Evolutionary conservation across 2,113 vertebrate genomes (phyloP).

Genomic region (Brachypodius melanocephalos): DNA sequence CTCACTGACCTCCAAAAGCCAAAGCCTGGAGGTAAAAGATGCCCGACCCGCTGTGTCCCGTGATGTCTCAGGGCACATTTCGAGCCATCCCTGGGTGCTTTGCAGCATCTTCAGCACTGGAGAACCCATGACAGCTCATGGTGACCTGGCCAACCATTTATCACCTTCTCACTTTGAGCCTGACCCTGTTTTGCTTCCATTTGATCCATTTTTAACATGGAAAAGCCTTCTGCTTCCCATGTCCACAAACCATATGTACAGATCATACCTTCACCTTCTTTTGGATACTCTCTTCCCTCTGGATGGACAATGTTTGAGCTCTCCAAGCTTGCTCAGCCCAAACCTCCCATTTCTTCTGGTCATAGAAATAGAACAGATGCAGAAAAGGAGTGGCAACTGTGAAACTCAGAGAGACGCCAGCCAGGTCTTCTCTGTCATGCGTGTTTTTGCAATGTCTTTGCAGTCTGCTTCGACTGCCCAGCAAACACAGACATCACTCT

Average conservation of each 20-base stretch:
- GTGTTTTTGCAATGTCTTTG: background rate
- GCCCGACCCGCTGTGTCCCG: accelerated
- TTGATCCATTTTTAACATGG: accelerated
- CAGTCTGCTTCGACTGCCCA: background rate
- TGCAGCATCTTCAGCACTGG: background rate
- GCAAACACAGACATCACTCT: accelerated
- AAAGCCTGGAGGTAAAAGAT: background rate
- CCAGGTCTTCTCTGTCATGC: accelerated
- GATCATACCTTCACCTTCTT: background rate
- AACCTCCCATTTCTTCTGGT: background rate
- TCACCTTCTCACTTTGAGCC: background rate
- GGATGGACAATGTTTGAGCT: background rate
- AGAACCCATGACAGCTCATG: background rate
- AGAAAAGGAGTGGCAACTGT: background rate
- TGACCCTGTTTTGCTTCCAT: background rate
- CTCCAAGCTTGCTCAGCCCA: background rate
- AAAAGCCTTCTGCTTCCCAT: background rate
- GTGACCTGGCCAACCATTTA: background rate
- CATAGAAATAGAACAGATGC: background rate
- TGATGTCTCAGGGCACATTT: background rate
- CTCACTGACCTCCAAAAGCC: background rate
- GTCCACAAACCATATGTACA: accelerated
- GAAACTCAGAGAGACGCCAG: background rate
- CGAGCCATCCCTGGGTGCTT: accelerated
- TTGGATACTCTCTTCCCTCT: background rate